Evolutionary conservation across 2,113 vertebrate species (phyloP).

Genomic region (Callionymus lyra): DNA sequence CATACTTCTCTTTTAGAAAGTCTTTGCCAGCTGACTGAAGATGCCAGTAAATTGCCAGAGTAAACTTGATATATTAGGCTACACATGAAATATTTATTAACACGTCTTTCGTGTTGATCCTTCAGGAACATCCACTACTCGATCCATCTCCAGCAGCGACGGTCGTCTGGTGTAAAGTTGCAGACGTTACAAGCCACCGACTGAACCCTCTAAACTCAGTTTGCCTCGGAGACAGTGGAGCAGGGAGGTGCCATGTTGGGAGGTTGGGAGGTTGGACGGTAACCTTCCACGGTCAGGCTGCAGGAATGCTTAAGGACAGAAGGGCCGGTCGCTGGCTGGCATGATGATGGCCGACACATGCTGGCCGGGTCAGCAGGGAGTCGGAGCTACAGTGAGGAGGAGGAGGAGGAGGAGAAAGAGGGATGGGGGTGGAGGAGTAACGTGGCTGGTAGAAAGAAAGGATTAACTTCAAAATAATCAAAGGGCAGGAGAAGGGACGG

Average conservation of each 20-base stretch:
- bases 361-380: constrained; percentile 47
- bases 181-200: too few species aligned
- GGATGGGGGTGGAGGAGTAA: background rate
- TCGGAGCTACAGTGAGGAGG: constrained; percentile 17
- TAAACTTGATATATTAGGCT: too few species aligned
- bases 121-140: too few species aligned
- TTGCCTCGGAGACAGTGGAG: too few species aligned
- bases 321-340: constrained; percentile 34
- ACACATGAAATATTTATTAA: too few species aligned
- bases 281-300: constrained; percentile 24
- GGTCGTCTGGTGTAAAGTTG: too few species aligned
- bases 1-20: too few species aligned
- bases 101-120: too few species aligned
- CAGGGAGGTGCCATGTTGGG: constrained; percentile 31
- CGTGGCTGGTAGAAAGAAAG: constrained; percentile 21
- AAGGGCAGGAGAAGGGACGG: constrained; percentile 28
- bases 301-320: constrained; percentile 38
- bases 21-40: too few species aligned
- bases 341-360: constrained; percentile 35
- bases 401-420: constrained; percentile 2
- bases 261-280: constrained; percentile 21
- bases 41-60: too few species aligned
- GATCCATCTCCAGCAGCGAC: too few species aligned
- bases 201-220: too few species aligned
- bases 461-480: constrained; percentile 55